A percentile compares a stretch with the other conserved stretches of the same genome.
These are phyloP conservation scores for Siniperca knerii DNA, from an alignment of 2,113 vertebrate genomes.

Conservation along the genomic window DNA sequence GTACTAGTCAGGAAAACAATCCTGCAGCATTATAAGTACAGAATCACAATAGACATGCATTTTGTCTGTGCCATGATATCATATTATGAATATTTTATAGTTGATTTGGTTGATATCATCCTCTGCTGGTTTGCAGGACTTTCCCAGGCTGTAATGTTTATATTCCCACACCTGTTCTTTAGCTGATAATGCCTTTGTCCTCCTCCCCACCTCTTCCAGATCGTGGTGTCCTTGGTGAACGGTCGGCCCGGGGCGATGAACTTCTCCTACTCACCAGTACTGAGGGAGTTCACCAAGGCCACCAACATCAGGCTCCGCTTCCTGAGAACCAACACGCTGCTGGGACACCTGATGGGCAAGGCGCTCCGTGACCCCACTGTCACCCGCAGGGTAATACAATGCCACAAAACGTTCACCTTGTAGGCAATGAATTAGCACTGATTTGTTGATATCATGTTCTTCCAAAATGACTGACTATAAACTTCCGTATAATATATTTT, in stretches of 20 bases:
- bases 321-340: constrained; percentile 95
- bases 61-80: not conserved
- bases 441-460: not conserved
- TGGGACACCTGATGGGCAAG: constrained; percentile 98
- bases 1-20: not conserved
- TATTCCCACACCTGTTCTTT: not conserved
- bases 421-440: not conserved
- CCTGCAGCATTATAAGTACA: not conserved
- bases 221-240: constrained; percentile 97
- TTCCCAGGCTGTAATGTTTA: not conserved
- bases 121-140: not conserved
- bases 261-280: constrained; percentile 95
- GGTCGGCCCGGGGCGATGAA: constrained; percentile 96
- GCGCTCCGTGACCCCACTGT: constrained; percentile 96
- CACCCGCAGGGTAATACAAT: constrained; percentile 89
- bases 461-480: not conserved
- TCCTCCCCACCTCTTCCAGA: constrained; percentile 75
- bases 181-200: not conserved
- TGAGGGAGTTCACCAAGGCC: constrained; percentile 97
- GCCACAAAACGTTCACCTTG: no score
- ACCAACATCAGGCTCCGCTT: constrained; percentile 96
- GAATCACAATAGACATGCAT: not conserved
- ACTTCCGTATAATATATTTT: not conserved
- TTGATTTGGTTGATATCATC: not conserved
- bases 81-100: not conserved